Evolutionary conservation across 2,113 vertebrate genomes (phyloP), one percentile per base, ranked within the genome.

Genomic region (Periophthalmodon schlosseri): DNA sequence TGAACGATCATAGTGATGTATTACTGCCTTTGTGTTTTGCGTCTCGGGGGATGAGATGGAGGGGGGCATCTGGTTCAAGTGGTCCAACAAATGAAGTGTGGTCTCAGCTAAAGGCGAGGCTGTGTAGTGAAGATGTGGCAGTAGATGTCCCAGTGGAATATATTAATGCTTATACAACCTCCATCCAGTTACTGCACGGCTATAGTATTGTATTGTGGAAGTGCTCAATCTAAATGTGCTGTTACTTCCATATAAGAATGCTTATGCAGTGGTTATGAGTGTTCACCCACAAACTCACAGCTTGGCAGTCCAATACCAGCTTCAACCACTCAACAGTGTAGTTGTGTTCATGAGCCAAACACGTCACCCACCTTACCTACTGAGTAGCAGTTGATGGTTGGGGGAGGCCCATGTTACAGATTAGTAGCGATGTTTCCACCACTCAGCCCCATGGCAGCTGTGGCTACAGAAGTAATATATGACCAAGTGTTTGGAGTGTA

Each of bases 1-100:
- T 72, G 69, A 33, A 79, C 75, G 73, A 70, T 61, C 21, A 66
- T 60, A 57, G 49, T 68, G 57, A 79, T 75, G 71, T 21, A 67
- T 75, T 12, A 33, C 23, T 52, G 28, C 50, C 36, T 73, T 10
- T 21, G 28, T 44, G 54, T 15, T 21, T 6, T 64, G n/a, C 5
- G n/a, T 74, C 75, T 64, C 60, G 5, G 63, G 44, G 47, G 75
- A 74, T 14, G 24, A 67, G 33, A 34, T 67, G 16, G 15, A 68
- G 57, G 69, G 18, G 52, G 21, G 36, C 39, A 73, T 69, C 52
- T 72, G 46, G 47, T 72, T 68, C 16, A 9, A 79, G 66, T 67
- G 83, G 70, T 67, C 36, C n/a, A 73, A 57, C 16, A 77, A 16
- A 76, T 71, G 39, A 44, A 75, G 34, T 58, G 52, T 34, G 66